Evolutionary conservation across 2,888 invertebrate genomes (phyloP).

Genomic region (Cryptus viduatorius): DNA sequence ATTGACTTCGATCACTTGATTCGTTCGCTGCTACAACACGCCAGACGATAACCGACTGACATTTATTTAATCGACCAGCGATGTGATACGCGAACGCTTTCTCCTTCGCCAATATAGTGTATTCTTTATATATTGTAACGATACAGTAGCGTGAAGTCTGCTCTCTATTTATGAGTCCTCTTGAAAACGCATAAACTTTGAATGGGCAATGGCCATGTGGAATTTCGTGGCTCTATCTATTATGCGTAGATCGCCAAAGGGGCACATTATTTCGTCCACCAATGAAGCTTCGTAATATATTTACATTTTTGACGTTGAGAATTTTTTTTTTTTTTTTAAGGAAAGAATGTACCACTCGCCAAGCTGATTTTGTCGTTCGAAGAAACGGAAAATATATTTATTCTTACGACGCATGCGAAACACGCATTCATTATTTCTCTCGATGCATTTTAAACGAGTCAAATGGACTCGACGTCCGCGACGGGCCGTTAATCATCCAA

Average conservation of each 20-base stretch:
- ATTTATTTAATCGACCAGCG: background rate
- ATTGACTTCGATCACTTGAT: constrained; percentile 62
- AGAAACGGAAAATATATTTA: background rate
- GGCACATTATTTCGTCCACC: background rate
- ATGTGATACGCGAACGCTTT: constrained; percentile 6
- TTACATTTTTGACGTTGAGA: background rate
- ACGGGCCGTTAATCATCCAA: constrained; percentile 42
- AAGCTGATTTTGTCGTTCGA: background rate
- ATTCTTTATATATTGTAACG: background rate
- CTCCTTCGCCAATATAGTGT: constrained; percentile 9
- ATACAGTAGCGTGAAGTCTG: constrained; percentile 9
- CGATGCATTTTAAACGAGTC: constrained; percentile 24
- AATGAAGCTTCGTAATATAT: background rate
- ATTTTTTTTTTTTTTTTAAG: background rate
- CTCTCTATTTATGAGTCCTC: constrained; percentile 78
- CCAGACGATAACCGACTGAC: background rate
- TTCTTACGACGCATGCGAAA: background rate
- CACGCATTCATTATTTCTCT: background rate
- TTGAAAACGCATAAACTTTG: constrained; percentile 77
- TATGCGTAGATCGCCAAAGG: background rate
- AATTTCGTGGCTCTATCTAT: constrained; percentile 2
- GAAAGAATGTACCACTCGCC: background rate
- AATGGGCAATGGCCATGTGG: constrained; percentile 41
- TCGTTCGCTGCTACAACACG: constrained; percentile 6
- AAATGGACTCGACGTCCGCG: constrained; percentile 2